Percentiles rank a stretch among this genome's conserved stretches.
These are phyloP conservation scores for Neodiprion pinetum DNA, from an alignment of 1,140 invertebrate genomes.

Conservation along the genomic window DNA sequence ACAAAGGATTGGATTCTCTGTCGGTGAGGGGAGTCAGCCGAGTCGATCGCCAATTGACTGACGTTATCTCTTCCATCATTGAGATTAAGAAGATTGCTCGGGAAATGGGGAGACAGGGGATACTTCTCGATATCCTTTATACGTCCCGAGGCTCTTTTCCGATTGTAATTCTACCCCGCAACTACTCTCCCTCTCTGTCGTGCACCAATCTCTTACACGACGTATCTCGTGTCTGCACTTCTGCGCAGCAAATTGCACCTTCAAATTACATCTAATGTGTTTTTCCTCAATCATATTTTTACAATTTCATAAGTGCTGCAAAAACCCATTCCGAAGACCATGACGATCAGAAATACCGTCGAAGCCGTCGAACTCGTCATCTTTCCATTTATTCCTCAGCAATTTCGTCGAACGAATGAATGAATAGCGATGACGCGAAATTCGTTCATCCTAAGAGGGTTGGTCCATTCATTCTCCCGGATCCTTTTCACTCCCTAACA, in stretches of 20 bases:
- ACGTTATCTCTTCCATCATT: conserved; percentile 21
- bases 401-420: neutral
- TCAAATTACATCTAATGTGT: no score
- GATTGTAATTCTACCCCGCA: conserved; percentile 4
- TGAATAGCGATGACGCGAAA: neutral
- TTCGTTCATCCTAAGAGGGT: neutral
- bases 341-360: neutral
- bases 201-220: neutral
- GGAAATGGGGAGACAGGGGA: no score
- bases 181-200: neutral
- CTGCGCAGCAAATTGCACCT: no score
- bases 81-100: conserved; percentile 25
- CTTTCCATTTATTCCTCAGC: neutral
- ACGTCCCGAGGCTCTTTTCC: neutral
- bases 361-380: neutral
- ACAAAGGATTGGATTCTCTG: conserved; percentile 15
- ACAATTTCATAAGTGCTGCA: no score
- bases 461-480: neutral
- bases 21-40: conserved; percentile 14
- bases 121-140: neutral
- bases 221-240: no score
- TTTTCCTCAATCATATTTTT: no score
- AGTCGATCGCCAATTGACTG: conserved; percentile 26
- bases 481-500: neutral
- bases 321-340: no score